A percentile compares a stretch with the other conserved stretches of the same genome.
These are phyloP conservation scores for Pachymerium ferrugineum DNA, from an alignment of 2,888 invertebrate species.

Conservation along the genomic window DNA sequence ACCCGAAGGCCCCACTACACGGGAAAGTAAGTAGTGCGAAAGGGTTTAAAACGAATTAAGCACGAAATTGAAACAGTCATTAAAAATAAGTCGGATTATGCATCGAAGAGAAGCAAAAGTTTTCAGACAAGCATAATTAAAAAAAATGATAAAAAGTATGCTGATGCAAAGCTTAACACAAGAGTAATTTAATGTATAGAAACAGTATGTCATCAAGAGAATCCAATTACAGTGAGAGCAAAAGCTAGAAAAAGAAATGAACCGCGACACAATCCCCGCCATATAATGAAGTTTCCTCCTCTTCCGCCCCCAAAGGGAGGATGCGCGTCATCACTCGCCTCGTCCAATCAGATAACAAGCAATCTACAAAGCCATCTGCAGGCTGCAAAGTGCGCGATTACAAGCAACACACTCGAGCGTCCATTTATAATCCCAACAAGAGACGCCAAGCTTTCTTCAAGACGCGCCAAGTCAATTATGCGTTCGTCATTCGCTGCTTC, in stretches of 20 bases:
- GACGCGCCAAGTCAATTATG: slow-evolving; percentile 3
- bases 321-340: slow-evolving; percentile 17
- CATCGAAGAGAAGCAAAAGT: background rate
- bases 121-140: background rate
- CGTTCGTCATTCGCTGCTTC: background rate
- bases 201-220: slow-evolving; percentile 6
- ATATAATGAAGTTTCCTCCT: slow-evolving; percentile 20
- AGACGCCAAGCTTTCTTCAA: background rate
- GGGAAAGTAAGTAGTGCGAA: background rate
- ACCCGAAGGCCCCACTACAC: background rate
- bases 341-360: slow-evolving; percentile 15
- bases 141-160: background rate
- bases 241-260: slow-evolving; percentile 19
- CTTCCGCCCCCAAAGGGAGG: slow-evolving; percentile 7
- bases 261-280: slow-evolving; percentile 25
- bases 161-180: background rate
- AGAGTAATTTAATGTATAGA: slow-evolving; percentile 9
- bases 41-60: slow-evolving; percentile 20
- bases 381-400: slow-evolving; percentile 20
- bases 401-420: slow-evolving; percentile 20
- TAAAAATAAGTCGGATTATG: slow-evolving; percentile 3
- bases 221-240: slow-evolving; percentile 18
- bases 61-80: background rate
- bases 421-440: slow-evolving; percentile 10
- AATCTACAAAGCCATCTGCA: slow-evolving; percentile 14